A percentile compares a stretch with the other conserved stretches of the same genome.
Evolutionary conservation across 2,113 vertebrate genomes (phyloP).

Genomic region (Larimichthys crocea): DNA sequence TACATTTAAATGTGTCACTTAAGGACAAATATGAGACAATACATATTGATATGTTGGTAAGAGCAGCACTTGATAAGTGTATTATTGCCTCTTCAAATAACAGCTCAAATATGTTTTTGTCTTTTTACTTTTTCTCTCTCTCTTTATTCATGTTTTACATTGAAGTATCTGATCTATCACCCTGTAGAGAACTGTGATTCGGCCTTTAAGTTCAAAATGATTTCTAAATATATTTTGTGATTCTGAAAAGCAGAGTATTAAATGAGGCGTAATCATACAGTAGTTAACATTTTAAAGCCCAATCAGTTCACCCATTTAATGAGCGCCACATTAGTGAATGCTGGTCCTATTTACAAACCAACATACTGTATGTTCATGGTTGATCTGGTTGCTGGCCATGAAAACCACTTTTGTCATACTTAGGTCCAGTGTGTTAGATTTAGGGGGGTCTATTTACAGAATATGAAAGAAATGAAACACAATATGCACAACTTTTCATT

Average conservation of each 20-base stretch:
- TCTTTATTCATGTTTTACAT: not conserved
- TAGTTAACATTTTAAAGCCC: conserved; percentile 3
- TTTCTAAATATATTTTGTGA: conserved; percentile 3
- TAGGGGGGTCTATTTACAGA: too few species aligned
- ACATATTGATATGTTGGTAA: too few species aligned
- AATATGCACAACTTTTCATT: too few species aligned
- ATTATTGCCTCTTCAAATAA: not conserved
- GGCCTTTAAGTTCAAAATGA: not conserved
- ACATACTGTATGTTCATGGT: not conserved
- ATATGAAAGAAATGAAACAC: too few species aligned
- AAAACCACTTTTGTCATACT: not conserved
- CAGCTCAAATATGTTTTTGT: not conserved
- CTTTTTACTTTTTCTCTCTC: not conserved
- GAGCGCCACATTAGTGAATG: not conserved
- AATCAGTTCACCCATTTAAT: conserved; percentile 1
- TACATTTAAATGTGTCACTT: not conserved
- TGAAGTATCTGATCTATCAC: not conserved
- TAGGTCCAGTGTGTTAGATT: too few species aligned
- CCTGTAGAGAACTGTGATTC: not conserved
- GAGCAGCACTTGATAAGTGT: not conserved
- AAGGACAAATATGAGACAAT: not conserved
- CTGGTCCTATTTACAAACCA: not conserved
- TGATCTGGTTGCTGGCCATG: not conserved
- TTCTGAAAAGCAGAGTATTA: not conserved
- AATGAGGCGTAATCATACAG: not conserved